These are phyloP conservation scores for Octodon degus DNA, from an alignment of 2,113 vertebrate genomes.

Conservation along the genomic window DNA sequence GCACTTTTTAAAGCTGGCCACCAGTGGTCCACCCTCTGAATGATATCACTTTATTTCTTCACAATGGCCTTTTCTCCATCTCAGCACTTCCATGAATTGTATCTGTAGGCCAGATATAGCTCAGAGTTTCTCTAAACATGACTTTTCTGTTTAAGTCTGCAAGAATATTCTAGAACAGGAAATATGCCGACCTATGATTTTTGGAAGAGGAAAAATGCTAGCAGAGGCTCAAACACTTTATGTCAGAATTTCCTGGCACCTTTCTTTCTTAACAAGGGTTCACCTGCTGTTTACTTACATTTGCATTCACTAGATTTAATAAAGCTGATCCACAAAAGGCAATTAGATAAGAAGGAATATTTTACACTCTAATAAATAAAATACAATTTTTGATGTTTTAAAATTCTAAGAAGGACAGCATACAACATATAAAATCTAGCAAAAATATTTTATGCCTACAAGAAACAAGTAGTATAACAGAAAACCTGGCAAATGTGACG, in stretches of 20 bases:
- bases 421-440: background rate
- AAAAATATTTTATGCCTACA: background rate
- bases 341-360: background rate
- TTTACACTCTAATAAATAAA: background rate
- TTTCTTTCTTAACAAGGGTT: slow-evolving; percentile 32
- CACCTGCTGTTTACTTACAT: slow-evolving; percentile 1
- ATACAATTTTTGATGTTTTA: background rate
- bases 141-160: background rate
- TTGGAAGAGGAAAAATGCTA: background rate
- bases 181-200: background rate
- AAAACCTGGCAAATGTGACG: background rate
- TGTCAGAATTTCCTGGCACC: background rate
- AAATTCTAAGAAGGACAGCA: background rate
- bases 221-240: background rate
- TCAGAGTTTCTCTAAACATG: background rate
- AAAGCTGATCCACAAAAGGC: background rate
- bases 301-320: background rate
- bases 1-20: background rate
- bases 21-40: background rate
- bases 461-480: background rate
- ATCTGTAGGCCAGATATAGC: background rate
- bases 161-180: background rate
- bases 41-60: background rate
- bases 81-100: background rate
- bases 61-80: background rate